phyloP scores from a whole-genome alignment of 1,140 invertebrate genomes.

The Bombus waltoni region DNA sequence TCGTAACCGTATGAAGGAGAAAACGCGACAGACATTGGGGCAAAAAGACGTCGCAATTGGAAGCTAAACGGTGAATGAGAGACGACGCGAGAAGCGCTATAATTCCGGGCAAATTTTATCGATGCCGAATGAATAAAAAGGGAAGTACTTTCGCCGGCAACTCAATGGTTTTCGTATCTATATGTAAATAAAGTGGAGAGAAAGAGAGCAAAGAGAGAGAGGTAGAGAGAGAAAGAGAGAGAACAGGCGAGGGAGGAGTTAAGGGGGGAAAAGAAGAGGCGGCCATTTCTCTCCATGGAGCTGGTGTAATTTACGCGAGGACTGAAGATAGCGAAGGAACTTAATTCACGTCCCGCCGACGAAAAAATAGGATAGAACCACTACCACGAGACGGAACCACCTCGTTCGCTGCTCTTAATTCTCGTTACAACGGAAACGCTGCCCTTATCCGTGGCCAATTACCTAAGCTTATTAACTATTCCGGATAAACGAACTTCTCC shows the following conservation, averaged over 20 bases:
- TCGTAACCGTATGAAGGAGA: background rate
- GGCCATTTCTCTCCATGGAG: constrained; percentile 77
- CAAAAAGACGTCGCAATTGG: background rate
- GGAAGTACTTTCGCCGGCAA: constrained; percentile 62
- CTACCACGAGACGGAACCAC: constrained; percentile 60
- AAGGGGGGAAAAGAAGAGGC: constrained; percentile 71
- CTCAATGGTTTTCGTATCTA: constrained; percentile 77
- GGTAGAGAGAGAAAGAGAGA: background rate
- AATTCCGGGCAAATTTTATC: constrained; percentile 70
- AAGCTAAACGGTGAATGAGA: background rate
- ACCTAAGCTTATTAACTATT: constrained; percentile 57
- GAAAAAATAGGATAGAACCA: constrained; percentile 64
- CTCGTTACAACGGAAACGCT: constrained; percentile 48
- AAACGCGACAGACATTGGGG: rapidly evolving
- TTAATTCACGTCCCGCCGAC: constrained; percentile 69
- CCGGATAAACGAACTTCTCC: constrained; percentile 29
- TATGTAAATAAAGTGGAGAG: constrained; percentile 78
- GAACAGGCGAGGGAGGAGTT: constrained; percentile 16
- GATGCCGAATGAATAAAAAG: constrained; percentile 68
- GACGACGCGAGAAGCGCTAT: constrained; percentile 38
- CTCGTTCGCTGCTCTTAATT: constrained; percentile 68
- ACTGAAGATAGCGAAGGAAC: constrained; percentile 73
- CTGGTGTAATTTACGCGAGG: constrained; percentile 74
- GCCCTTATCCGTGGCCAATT: constrained; percentile 49
- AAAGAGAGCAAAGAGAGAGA: background rate